phyloP scores from a whole-genome alignment of 2,113 vertebrate genomes.

The Chloropsis hardwickii region DNA sequence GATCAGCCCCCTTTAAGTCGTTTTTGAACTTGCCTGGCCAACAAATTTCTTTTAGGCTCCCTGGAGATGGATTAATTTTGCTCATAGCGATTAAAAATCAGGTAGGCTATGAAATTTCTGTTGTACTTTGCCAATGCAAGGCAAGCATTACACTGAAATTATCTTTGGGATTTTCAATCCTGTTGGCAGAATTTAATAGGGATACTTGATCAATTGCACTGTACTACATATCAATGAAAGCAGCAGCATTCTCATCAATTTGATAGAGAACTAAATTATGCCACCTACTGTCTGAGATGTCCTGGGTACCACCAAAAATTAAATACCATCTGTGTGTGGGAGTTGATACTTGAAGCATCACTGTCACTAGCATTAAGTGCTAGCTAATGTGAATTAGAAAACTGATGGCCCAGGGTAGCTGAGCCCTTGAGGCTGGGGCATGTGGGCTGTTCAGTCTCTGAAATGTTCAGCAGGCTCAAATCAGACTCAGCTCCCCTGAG shows the following conservation, averaged over 20 bases:
- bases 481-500: background rate
- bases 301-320: background rate
- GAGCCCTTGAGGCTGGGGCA: background rate
- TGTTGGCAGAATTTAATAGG: background rate
- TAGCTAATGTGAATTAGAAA: background rate
- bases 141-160: background rate
- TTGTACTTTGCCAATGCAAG: background rate
- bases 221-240: background rate
- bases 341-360: background rate
- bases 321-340: background rate
- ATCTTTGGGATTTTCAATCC: background rate
- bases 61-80: background rate
- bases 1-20: background rate
- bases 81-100: background rate
- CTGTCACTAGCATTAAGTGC: background rate
- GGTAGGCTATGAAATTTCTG: background rate
- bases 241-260: background rate
- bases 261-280: background rate
- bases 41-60: background rate
- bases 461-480: background rate
- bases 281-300: background rate
- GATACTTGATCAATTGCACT: background rate
- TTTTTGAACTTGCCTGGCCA: background rate
- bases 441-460: background rate
- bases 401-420: background rate